A percentile compares a stretch with the other conserved stretches of the same genome.
These are phyloP conservation scores for Tanaodytes sp. DNA, from an alignment of 2,888 invertebrate genomes.

Conservation along the genomic window DNA sequence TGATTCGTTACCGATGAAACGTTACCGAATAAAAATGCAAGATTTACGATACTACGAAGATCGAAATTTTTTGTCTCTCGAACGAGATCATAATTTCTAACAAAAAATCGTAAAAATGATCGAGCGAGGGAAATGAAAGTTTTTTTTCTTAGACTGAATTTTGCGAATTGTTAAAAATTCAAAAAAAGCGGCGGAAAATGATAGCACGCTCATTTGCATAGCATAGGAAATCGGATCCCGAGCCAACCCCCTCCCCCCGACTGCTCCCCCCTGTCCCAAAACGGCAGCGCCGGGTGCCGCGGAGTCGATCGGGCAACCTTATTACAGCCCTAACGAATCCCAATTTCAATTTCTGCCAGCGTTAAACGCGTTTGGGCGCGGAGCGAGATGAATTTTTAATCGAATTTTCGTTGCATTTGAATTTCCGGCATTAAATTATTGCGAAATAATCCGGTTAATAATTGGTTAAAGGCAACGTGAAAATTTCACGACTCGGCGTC, in stretches of 20 bases:
- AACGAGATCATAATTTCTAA: too few relatives aligned
- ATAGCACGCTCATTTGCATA: conserved; percentile 21
- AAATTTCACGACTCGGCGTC: conserved; percentile 29
- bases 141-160: too few relatives aligned
- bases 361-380: conserved; percentile 31
- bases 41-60: conserved; percentile 20
- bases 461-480: conserved; percentile 39
- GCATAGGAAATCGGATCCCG: conserved; percentile 2
- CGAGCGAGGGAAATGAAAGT: too few relatives aligned
- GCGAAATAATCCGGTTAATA: conserved; percentile 43
- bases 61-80: too few relatives aligned
- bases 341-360: conserved; percentile 44
- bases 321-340: conserved; percentile 46
- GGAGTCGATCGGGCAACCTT: conserved; percentile 39
- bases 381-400: conserved; percentile 52
- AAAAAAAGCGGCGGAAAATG: too few relatives aligned
- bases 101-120: too few relatives aligned
- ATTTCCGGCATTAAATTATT: conserved; percentile 49
- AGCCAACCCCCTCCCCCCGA: conserved; percentile 16
- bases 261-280: conserved; percentile 24
- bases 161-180: too few relatives aligned
- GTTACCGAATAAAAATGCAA: conserved; percentile 8
- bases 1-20: too few relatives aligned
- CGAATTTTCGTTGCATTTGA: conserved; percentile 48
- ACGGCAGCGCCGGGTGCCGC: conserved; percentile 14